phyloP scores from a whole-genome alignment of 2,113 vertebrate genomes.

The Choloepus hoffmanni region DNA sequence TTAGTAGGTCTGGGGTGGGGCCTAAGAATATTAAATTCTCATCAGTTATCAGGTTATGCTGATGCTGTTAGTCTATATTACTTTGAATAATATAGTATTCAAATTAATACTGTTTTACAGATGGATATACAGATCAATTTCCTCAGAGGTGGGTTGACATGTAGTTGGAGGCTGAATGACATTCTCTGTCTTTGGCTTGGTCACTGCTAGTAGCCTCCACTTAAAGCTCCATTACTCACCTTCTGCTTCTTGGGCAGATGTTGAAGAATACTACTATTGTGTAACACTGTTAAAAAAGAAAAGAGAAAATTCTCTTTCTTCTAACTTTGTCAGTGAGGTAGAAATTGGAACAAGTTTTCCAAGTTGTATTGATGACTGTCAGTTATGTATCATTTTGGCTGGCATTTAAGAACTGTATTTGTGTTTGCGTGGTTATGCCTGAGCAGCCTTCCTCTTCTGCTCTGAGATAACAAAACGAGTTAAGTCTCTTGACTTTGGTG shows the following conservation, averaged over 20 bases:
- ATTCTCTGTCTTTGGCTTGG: neutral
- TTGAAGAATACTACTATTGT: neutral
- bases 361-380: neutral
- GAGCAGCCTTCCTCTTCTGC: neutral
- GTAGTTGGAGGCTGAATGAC: neutral
- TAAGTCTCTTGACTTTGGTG: neutral
- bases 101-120: no score
- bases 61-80: neutral
- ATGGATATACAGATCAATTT: neutral
- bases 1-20: neutral
- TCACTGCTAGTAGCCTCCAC: neutral
- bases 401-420: neutral
- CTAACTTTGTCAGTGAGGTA: neutral
- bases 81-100: neutral
- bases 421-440: neutral
- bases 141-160: neutral
- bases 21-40: neutral
- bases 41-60: neutral
- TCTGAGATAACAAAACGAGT: neutral
- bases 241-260: neutral
- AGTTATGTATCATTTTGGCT: neutral
- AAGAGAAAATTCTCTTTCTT: neutral
- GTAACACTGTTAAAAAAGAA: neutral
- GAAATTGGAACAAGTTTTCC: constrained; percentile 27
- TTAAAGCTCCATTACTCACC: neutral